Base-by-base conservation (phyloP, 2,113 vertebrate species). In the Albula glossodonta region DNA sequence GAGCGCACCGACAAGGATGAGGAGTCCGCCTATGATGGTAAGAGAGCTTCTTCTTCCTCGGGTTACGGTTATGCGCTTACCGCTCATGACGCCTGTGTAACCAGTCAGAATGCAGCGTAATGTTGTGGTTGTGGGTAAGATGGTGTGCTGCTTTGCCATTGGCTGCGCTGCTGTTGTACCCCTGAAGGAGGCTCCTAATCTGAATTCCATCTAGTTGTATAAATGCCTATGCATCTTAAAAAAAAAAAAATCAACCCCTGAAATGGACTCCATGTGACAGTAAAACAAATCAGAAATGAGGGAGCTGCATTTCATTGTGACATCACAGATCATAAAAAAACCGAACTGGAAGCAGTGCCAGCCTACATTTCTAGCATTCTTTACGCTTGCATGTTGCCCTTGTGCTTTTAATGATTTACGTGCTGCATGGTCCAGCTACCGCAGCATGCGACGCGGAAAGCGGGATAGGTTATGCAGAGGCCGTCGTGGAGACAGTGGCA, bases 1-100 rank as follows among this genome's bases (percentile, higher is more conserved):
- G 98, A 99, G 86, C 97, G 95, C 51, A 94, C 84, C 0, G 98
- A 99, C 93, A 97, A 96, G 89, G 98, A 99, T 13, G 98, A 99
- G 1, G 98, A 99, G 51, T 83, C 85, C 0, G 88, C 90, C 4
- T 93, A 92, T 78, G 97, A 99, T 88, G 97, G 98, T 99, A 95
- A 77, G 96, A 94, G 89, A 63, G 50, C 22, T 12, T 41, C 31
- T 41, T 41, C 31, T 41, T 41, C 31, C 31, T 41, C 31, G 31
- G 31, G 31, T 41, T 8, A 51, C 70, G 56, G 10, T 78, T 41
- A 56, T 41, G 1, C 31, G 31, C 77, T 52, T 85, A 48, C 17
- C 7, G 12, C 13, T 15, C n/a, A 17, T 50, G 1, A 56, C 41
- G 41, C 15, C 60, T 66, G 60, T 19, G 6, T 66, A 48, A 48